phyloP scores from a whole-genome alignment of 2,888 invertebrate genomes.

The Sphaerophoria rueppellii region DNA sequence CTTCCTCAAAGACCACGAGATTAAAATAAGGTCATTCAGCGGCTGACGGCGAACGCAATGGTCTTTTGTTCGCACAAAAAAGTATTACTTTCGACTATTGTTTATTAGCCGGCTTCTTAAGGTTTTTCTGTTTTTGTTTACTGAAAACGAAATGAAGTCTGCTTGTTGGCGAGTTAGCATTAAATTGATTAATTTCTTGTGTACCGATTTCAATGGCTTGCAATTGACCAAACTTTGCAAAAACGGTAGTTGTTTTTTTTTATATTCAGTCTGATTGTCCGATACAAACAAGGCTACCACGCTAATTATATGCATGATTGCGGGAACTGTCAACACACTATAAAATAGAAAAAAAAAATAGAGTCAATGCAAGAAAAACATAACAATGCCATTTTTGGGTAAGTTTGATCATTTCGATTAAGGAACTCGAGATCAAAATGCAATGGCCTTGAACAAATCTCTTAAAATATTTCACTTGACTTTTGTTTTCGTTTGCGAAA shows the following conservation, averaged over 20 bases:
- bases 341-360: not conserved
- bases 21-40: conserved; percentile 69
- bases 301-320: conserved; percentile 59
- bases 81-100: conserved; percentile 39
- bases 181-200: conserved; percentile 39
- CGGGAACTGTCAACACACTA: not conserved
- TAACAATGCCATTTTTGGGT: not conserved
- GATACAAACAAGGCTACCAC: conserved; percentile 44
- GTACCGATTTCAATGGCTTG: not conserved
- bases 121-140: not conserved
- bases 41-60: conserved; percentile 9
- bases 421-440: not conserved
- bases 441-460: not conserved
- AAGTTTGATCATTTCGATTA: not conserved
- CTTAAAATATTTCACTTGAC: too few species aligned
- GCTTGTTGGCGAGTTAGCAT: conserved; percentile 23
- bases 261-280: conserved; percentile 28
- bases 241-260: conserved; percentile 15
- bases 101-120: conserved; percentile 29
- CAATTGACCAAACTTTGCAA: not conserved
- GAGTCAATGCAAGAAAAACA: not conserved
- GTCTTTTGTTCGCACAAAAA: conserved; percentile 1
- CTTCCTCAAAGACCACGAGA: conserved; percentile 57
- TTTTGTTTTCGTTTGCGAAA: too few species aligned
- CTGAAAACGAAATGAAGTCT: not conserved